Conservation (phyloP, 2,113 vertebrate genomes). For the human region GRCh38 chrX:48721501-48722000, state of each 20-base stretch:
- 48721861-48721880: neutral
- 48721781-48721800: neutral
- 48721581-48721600: neutral
- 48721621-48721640: neutral
- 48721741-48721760: neutral
- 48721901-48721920: neutral
- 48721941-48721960: neutral
- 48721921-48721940: neutral
- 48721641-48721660: neutral
- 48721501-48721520: neutral
- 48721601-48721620: neutral
- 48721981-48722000: neutral
- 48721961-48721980: neutral
- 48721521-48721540: neutral
- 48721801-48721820: neutral
- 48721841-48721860: neutral
- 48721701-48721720: neutral
- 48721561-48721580: neutral
- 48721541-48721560: neutral
- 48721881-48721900: neutral
- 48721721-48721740: neutral
- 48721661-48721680: neutral
- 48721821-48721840: neutral
- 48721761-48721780: neutral
- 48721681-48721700: neutral